Base-by-base conservation (phyloP, 2,888 invertebrate species). In the Sthenelais limicola region DNA sequence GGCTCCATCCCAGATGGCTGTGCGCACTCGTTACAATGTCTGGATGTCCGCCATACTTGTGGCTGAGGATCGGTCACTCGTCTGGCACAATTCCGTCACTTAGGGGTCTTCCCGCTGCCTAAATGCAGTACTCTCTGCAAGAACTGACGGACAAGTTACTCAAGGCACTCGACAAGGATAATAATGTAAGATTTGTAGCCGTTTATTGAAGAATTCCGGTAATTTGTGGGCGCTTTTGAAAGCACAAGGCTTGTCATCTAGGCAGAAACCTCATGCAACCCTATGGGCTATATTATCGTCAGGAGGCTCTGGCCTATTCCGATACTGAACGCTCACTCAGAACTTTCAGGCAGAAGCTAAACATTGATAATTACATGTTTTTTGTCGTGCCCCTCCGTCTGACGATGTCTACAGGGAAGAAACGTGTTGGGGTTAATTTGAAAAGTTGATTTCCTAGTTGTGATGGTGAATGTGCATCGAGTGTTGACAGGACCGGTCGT, bases 121-220 rank as follows among this genome's bases (percentile, higher is more conserved):
- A 82, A 81, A 90, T 90, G 90, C 90, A 90, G 90, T 88, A 88
- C 87, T 89, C 89, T 88, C 89, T 87, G 82, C 82, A 82, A 80
- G 94, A 96, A 91, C 92, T 97, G 91, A 95, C 95, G 91, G 93
- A 94, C 91, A 94, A 93, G 92, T 93, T 97, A 92, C 93, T 94
- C 91, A 93, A 94, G 92, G 94, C 96, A 90, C 92, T 97, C 92
- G 96, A 97, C 93, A 93, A 92, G 91, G 94, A 95, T 91, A 95
- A 96, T 92, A 96, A 97, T 96, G 97, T 97, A 94, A 96, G 96
- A 91, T 82, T 80, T 82, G 75, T 71, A 67, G 48, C 48, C 58
- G 38, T 52, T 35, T 58, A 28, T 49, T 47, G 38, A 67, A 51
- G 52, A 72, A 73, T 73, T 70, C 71, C 38, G 38, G 47, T 51